Evolutionary conservation across 2,797 vertebrate genomes (phyloP).

Genomic region (Neosilurus mollespiculum): DNA sequence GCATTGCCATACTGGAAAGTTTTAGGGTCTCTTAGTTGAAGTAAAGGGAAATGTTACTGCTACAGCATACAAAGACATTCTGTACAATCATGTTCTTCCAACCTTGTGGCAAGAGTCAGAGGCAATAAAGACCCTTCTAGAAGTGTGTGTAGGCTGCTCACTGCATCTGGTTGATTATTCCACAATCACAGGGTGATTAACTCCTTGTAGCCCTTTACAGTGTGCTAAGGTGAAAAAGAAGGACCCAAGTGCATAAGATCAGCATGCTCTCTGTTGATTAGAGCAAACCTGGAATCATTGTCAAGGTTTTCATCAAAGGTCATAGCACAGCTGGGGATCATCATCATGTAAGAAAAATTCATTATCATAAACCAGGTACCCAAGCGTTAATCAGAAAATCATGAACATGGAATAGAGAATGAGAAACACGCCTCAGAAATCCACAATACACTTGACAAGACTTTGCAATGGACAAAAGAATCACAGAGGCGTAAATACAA

Average conservation of each 20-base stretch:
- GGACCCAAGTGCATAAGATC: neutral
- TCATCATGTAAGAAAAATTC: neutral
- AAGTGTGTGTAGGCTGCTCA: neutral
- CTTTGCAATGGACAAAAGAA: neutral
- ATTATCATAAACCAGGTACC: neutral
- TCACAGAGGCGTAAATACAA: neutral
- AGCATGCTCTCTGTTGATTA: neutral
- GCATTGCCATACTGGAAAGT: neutral
- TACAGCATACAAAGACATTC: neutral
- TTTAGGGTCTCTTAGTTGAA: neutral
- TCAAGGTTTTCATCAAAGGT: neutral
- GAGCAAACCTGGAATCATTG: neutral
- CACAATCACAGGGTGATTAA: neutral
- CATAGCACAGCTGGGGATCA: neutral
- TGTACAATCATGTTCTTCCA: neutral
- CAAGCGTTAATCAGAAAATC: neutral
- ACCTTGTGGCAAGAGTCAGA: neutral
- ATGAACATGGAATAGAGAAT: neutral
- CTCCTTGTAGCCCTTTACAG: neutral
- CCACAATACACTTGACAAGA: neutral
- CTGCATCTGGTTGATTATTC: neutral
- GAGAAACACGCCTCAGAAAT: neutral
- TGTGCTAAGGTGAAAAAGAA: neutral
- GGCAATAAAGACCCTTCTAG: neutral
- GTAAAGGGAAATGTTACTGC: neutral